Percentiles rank a stretch among this genome's conserved stretches.
Conservation (phyloP, 2,888 invertebrate genomes). For the Eristalis arbustorum region DNA sequence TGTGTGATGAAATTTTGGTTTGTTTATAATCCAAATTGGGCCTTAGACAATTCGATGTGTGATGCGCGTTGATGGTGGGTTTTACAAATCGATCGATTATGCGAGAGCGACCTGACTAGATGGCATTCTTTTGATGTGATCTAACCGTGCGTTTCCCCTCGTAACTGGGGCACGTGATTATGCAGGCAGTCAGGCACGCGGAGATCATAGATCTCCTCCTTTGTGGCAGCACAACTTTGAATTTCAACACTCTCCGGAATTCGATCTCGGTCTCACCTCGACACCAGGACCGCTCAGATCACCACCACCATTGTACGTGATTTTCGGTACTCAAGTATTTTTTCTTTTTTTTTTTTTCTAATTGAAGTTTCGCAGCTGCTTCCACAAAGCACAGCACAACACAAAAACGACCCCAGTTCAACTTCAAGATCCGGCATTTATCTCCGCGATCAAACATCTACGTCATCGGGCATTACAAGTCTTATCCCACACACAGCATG, state of each 20-base stretch:
- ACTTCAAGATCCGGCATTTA: constrained; percentile 66
- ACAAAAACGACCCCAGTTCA: constrained; percentile 29
- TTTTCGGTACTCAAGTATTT: neutral
- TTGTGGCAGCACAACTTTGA: neutral
- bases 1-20: neutral
- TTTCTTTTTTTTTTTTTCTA: neutral
- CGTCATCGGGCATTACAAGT: constrained; percentile 42
- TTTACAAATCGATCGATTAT: no score
- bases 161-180: no score
- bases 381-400: neutral
- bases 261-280: neutral
- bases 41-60: no score
- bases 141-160: neutral
- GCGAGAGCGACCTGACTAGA: no score
- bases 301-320: neutral
- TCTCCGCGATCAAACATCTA: constrained; percentile 24
- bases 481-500: neutral
- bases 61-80: no score
- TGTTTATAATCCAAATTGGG: neutral
- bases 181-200: neutral
- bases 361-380: constrained; percentile 21
- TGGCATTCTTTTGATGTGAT: neutral
- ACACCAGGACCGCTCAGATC: neutral
- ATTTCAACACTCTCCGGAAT: neutral
- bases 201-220: neutral